Conservation (phyloP, 2,888 invertebrate genomes). For the Polyommatus iphigenia region DNA sequence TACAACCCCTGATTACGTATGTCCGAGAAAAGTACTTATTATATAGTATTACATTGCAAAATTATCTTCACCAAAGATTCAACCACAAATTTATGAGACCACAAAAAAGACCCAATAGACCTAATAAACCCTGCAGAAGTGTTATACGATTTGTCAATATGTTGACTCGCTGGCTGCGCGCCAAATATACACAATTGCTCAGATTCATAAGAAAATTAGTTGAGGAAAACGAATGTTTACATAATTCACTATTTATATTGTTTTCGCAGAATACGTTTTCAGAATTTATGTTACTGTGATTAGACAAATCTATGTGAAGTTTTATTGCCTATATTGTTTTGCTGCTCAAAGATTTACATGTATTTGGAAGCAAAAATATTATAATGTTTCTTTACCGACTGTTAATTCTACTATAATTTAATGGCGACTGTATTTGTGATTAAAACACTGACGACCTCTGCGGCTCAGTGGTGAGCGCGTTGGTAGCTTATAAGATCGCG, state of each 20-base stretch:
- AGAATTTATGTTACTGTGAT: constrained; percentile 13
- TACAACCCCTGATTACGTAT: no score
- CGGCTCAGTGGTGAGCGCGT: no score
- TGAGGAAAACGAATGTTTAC: constrained; percentile 20
- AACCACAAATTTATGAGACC: no score
- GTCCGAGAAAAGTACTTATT: no score
- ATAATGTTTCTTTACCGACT: not conserved
- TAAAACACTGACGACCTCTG: no score
- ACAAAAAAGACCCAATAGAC: not conserved
- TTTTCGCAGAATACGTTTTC: constrained; percentile 21
- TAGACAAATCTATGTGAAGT: not conserved
- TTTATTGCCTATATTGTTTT: not conserved
- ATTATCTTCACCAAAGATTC: no score
- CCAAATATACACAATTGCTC: constrained; percentile 9
- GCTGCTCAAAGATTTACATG: not conserved
- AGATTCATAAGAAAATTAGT: constrained; percentile 25
- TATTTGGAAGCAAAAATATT: not conserved
- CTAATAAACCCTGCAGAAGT: not conserved
- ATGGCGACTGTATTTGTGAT: no score
- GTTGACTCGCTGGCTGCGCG: not conserved
- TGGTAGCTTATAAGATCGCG: no score
- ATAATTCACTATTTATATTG: constrained; percentile 26
- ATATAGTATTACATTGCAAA: no score
- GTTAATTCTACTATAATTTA: not conserved
- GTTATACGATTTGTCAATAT: constrained; percentile 19